A percentile compares a stretch with the other conserved stretches of the same genome.
These are phyloP conservation scores for Epizoanthus scotinus DNA, from an alignment of 92 coral and sea anemone genomes.

Conservation along the genomic window DNA sequence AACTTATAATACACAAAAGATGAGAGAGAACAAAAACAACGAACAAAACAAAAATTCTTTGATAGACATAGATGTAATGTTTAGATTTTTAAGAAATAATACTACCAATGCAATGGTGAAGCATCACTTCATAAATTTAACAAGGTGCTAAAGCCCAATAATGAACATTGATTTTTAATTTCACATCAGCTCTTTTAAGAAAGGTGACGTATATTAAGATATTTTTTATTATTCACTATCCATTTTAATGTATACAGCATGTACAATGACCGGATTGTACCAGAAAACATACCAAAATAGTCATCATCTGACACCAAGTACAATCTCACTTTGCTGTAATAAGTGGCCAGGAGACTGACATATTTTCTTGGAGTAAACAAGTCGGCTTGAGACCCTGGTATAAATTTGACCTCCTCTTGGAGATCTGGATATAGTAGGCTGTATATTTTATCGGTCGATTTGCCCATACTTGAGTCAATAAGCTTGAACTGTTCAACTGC, in stretches of 20 bases:
- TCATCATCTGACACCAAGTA: slow-evolving; percentile 28
- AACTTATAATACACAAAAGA: no score
- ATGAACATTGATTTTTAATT: no score
- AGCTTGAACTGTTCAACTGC: slow-evolving; percentile 39
- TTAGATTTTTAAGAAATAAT: no score
- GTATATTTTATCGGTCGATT: slow-evolving; percentile 19
- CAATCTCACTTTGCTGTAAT: slow-evolving; percentile 41
- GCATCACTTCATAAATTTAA: no score
- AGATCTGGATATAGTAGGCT: slow-evolving; percentile 42
- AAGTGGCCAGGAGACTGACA: slow-evolving; percentile 33
- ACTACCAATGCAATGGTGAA: no score
- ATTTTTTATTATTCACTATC: not conserved
- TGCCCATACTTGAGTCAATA: slow-evolving; percentile 32
- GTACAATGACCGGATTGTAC: not conserved
- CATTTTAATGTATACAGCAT: not conserved
- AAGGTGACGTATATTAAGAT: slow-evolving; percentile 7
- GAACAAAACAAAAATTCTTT: no score
- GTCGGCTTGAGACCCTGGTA: slow-evolving; percentile 30
- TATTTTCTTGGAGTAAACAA: slow-evolving; percentile 22
- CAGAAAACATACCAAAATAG: slow-evolving; percentile 34
- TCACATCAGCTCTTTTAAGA: no score
- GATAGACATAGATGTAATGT: no score
- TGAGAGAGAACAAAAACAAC: no score
- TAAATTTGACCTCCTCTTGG: slow-evolving; percentile 26
- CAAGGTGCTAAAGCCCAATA: no score